Evolutionary conservation across 1,140 invertebrate genomes (phyloP).

Genomic region (Anadara kagoshimensis): DNA sequence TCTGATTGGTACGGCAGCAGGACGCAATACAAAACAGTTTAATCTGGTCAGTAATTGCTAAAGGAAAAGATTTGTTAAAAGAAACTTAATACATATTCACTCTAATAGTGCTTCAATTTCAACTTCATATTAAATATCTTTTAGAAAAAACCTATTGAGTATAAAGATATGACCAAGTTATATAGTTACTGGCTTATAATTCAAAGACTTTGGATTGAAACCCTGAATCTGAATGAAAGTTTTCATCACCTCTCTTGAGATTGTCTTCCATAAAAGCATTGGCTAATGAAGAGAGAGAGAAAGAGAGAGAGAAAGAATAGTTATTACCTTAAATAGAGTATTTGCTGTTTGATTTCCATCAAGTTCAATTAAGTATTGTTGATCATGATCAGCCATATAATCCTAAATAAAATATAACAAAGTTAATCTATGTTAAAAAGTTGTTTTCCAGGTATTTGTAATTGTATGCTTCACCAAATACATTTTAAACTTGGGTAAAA

Average conservation of each 20-base stretch:
- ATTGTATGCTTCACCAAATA: too few species aligned
- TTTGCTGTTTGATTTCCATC: conserved; percentile 66
- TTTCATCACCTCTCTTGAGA: too few species aligned
- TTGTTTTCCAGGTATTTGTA: too few species aligned
- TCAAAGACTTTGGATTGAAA: too few species aligned
- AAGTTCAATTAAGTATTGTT: conserved; percentile 71
- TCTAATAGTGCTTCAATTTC: background rate
- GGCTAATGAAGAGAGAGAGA: too few species aligned
- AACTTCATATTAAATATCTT: background rate
- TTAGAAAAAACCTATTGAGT: background rate
- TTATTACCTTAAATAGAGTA: conserved; percentile 65
- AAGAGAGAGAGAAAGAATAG: too few species aligned
- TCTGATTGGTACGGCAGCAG: conserved; percentile 67
- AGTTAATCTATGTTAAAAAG: background rate
- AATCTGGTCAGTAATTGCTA: conserved; percentile 70
- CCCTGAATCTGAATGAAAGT: too few species aligned
- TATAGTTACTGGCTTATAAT: too few species aligned
- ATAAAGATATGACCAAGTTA: too few species aligned
- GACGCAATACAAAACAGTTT: conserved; percentile 66
- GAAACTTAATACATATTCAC: too few species aligned
- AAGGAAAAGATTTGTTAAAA: too few species aligned
- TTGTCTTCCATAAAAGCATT: background rate
- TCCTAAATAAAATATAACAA: conserved; percentile 55
- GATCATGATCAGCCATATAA: conserved; percentile 73
- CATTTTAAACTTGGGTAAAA: too few species aligned